phyloP scores from a whole-genome alignment of 2,113 vertebrate genomes.

The Propithecus coquereli region DNA sequence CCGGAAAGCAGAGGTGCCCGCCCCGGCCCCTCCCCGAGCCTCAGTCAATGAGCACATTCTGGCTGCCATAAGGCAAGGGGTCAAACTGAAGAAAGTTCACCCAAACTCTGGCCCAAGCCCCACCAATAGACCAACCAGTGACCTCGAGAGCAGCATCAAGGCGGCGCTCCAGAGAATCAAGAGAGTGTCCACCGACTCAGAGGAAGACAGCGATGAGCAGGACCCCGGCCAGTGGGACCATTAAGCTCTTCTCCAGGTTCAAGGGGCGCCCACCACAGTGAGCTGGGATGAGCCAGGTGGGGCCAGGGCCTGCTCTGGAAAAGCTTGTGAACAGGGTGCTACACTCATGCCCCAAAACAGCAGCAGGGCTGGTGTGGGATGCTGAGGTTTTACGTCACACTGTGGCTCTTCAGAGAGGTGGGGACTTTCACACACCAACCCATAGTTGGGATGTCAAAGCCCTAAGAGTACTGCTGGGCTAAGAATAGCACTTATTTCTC shows the following conservation, averaged over 20 bases:
- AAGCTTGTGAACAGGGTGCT: background rate
- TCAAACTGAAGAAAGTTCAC: conserved; percentile 90
- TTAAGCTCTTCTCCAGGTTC: conserved; percentile 30
- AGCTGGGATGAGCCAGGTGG: too few species aligned
- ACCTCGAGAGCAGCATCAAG: conserved; percentile 93
- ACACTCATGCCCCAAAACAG: accelerated
- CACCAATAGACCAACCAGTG: conserved; percentile 71
- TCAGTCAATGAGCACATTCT: conserved; percentile 86
- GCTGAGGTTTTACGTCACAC: background rate
- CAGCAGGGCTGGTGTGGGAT: background rate
- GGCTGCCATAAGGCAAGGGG: conserved; percentile 91
- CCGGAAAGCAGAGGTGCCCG: conserved; percentile 73
- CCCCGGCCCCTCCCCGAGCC: accelerated
- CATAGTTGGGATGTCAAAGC: background rate
- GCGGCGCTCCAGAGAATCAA: conserved; percentile 96
- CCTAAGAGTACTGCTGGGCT: accelerated
- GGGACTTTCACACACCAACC: too few species aligned
- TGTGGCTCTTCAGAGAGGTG: background rate
- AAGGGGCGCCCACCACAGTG: accelerated
- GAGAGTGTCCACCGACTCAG: conserved; percentile 91
- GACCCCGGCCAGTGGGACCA: conserved; percentile 84
- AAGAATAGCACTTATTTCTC: background rate
- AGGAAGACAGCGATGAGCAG: conserved; percentile 82
- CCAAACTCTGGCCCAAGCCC: conserved; percentile 13
- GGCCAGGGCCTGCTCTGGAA: background rate